A percentile compares a stretch with the other conserved stretches of the same genome.
Conservation (phyloP, 2,113 vertebrate species). For the Nothocercus nigrocapillus region DNA sequence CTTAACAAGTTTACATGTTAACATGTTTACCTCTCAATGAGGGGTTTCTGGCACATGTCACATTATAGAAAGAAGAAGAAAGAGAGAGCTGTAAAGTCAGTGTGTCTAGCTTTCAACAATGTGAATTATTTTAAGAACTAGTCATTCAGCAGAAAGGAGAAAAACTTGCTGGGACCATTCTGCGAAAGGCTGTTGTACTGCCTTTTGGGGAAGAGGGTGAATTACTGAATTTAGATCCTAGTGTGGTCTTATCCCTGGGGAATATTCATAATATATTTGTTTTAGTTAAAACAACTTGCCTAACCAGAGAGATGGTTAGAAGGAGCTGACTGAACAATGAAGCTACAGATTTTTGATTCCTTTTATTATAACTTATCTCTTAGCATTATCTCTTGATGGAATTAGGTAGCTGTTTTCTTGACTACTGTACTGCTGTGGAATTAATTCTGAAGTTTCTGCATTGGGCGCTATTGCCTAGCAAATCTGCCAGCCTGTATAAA, state of each 20-base stretch:
- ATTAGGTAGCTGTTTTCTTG: not conserved
- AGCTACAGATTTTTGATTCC: not conserved
- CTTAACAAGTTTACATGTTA: not conserved
- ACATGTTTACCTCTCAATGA: not conserved
- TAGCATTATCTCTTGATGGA: not conserved
- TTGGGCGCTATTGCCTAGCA: not conserved
- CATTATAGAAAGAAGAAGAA: not conserved
- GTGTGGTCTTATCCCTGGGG: not conserved
- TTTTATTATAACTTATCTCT: not conserved
- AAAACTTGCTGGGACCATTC: not conserved
- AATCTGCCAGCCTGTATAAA: not conserved
- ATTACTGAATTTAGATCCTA: not conserved
- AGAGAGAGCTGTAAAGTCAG: not conserved
- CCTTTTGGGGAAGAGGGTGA: not conserved
- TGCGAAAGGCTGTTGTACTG: not conserved
- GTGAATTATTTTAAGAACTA: constrained; percentile 15
- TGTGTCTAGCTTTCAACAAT: not conserved
- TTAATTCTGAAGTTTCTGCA: not conserved
- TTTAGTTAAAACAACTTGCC: not conserved
- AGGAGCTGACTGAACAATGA: not conserved
- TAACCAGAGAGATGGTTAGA: not conserved
- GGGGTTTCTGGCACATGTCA: constrained; percentile 36
- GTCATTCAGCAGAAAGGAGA: not conserved
- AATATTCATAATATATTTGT: not conserved
- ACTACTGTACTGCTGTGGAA: not conserved